Evolutionary conservation across 92 coral and sea anemone genomes (phyloP), one percentile per base, ranked within the genome.

Genomic region (Parazoanthus darwini): DNA sequence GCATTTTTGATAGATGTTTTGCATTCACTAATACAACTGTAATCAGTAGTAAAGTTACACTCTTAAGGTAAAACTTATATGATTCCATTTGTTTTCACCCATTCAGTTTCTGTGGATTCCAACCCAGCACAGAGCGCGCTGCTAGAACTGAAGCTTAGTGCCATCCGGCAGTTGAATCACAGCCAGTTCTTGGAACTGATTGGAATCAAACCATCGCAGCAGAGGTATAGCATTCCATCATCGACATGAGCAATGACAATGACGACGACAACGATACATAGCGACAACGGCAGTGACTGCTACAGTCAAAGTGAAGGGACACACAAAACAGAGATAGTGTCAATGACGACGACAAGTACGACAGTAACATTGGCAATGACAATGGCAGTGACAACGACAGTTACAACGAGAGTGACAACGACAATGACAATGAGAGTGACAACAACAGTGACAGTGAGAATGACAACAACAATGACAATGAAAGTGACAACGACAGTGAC

Each of bases 61-160:
- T 6, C 8, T 23, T 10, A 68, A 68, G 74, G 36, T n/a, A 68
- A 68, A 23, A 2, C 9, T 29, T 3, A 11, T 23, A 10, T 25
- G 2, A 25, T 2, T 25, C 15, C 33, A 26, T 85, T 14, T 74
- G 42, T 77, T 68, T 39, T 54, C 59, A 13, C 20, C 37, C 54
- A 5, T 58, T 3, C 37, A 87, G 89, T 63, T 77, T 81, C 89
- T 50, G 80, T 87, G 48, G 89, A 87, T n/a, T 76, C 43, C 75
- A 87, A 73, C 48, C 85, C 29, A 42, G 85, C 85, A 44, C 89
- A 87, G 63, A 87, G 77, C 29, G 89, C 89, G 23, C 20, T 87
- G 63, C 77, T 87, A 3, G 89, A 87, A 35, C 85, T 87, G 14
- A 87, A 87, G 56, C 79, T 87, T 7, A 82, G 84, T 76, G 89